Evolutionary conservation across 2,888 invertebrate species (phyloP).

Genomic region (Drosophila percnosoma): DNA sequence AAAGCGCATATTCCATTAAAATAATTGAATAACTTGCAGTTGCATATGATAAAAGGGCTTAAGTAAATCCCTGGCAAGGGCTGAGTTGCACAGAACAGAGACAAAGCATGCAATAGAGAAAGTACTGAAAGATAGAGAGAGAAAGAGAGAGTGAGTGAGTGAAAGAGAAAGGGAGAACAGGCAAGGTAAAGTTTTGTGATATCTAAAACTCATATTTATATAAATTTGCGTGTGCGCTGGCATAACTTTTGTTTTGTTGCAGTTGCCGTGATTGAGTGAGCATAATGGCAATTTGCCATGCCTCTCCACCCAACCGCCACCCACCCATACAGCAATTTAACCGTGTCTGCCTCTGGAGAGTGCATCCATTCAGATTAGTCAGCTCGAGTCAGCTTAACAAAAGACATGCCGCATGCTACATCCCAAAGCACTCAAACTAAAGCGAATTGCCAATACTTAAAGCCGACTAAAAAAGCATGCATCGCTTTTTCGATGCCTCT

Average conservation of each 20-base stretch:
- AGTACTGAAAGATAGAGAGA: not conserved
- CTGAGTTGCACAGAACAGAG: constrained; percentile 4
- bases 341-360: constrained; percentile 31
- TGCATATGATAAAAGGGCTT: constrained; percentile 64
- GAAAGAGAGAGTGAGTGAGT: not conserved
- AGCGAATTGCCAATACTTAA: constrained; percentile 52
- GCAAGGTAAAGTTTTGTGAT: constrained; percentile 55
- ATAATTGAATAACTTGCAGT: constrained; percentile 78
- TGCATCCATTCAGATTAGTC: constrained; percentile 66
- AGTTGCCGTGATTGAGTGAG: constrained; percentile 55
- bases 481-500: constrained; percentile 5
- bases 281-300: constrained; percentile 60
- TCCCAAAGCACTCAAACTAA: constrained; percentile 32
- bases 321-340: not conserved
- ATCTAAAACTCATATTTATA: constrained; percentile 66
- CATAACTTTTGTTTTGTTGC: constrained; percentile 68
- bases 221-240: constrained; percentile 42
- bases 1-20: constrained; percentile 70
- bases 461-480: constrained; percentile 27
- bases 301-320: not conserved
- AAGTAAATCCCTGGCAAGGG: constrained; percentile 65
- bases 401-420: constrained; percentile 30
- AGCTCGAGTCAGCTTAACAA: constrained; percentile 44
- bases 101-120: constrained; percentile 4
- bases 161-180: not conserved